Evolutionary conservation across 2,888 invertebrate species (phyloP).

Genomic region (Acanthosoma haemorrhoidale): DNA sequence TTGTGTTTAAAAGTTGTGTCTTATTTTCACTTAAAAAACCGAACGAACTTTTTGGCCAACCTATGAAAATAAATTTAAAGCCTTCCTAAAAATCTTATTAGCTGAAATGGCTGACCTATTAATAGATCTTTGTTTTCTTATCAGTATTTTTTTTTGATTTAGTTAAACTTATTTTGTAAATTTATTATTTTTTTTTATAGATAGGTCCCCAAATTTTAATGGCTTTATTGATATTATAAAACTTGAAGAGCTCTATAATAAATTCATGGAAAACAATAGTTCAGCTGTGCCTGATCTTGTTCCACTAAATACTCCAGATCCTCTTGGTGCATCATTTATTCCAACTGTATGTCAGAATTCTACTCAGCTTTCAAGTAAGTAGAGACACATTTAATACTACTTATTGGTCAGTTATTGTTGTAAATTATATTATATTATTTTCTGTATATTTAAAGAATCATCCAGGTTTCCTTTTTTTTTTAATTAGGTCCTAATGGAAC

Average conservation of each 20-base stretch:
- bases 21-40: too few relatives aligned
- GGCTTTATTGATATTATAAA: slow-evolving; percentile 35
- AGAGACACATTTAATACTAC: background rate
- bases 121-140: too few relatives aligned
- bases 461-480: background rate
- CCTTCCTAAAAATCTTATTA: too few relatives aligned
- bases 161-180: background rate
- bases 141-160: too few relatives aligned
- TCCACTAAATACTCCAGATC: slow-evolving; percentile 51
- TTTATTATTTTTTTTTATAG: slow-evolving; percentile 30
- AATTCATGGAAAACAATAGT: slow-evolving; percentile 30
- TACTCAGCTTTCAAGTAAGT: slow-evolving; percentile 39
- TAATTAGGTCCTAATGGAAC: background rate
- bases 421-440: background rate
- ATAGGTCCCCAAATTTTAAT: slow-evolving; percentile 36
- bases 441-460: background rate
- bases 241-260: slow-evolving; percentile 37
- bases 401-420: background rate
- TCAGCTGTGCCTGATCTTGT: slow-evolving; percentile 47
- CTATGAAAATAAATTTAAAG: too few relatives aligned
- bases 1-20: too few relatives aligned
- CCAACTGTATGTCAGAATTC: slow-evolving; percentile 44
- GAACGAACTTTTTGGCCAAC: too few relatives aligned
- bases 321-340: slow-evolving; percentile 51
- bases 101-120: too few relatives aligned